Conservation (phyloP, 2,888 invertebrate genomes). For the Philereme transversata region DNA sequence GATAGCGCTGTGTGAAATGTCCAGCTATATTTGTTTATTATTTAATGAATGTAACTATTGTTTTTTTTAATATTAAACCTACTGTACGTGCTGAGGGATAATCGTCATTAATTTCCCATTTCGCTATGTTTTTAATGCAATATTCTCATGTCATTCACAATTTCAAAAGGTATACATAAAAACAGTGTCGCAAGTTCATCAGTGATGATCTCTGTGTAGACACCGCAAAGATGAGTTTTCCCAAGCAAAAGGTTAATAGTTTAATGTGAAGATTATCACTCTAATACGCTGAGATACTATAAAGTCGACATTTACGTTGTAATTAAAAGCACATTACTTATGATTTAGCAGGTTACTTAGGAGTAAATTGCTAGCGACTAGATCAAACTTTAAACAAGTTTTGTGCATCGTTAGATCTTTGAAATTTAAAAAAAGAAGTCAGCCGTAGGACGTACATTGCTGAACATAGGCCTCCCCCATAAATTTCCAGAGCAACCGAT, state of each 20-base stretch:
- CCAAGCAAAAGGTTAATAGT: conserved; percentile 71
- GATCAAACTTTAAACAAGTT: too few species aligned
- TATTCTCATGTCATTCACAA: conserved; percentile 50
- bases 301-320: conserved; percentile 44
- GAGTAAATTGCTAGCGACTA: too few species aligned
- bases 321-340: conserved; percentile 43
- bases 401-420: too few species aligned
- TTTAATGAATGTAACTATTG: too few species aligned
- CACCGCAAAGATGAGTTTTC: conserved; percentile 50
- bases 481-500: too few species aligned
- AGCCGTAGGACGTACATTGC: too few species aligned
- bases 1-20: too few species aligned
- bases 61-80: too few species aligned
- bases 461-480: too few species aligned
- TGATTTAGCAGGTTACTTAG: conserved; percentile 19
- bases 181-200: conserved; percentile 53
- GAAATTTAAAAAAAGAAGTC: too few species aligned
- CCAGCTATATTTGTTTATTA: too few species aligned
- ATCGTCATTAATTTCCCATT: not conserved
- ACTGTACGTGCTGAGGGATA: too few species aligned
- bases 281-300: conserved; percentile 48
- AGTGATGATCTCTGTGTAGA: conserved; percentile 22
- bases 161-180: conserved; percentile 29
- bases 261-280: conserved; percentile 53
- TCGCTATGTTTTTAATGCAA: conserved; percentile 29